Evolutionary conservation across 1,140 invertebrate genomes (phyloP).

Genomic region (Phymorhynchus buccinoides): DNA sequence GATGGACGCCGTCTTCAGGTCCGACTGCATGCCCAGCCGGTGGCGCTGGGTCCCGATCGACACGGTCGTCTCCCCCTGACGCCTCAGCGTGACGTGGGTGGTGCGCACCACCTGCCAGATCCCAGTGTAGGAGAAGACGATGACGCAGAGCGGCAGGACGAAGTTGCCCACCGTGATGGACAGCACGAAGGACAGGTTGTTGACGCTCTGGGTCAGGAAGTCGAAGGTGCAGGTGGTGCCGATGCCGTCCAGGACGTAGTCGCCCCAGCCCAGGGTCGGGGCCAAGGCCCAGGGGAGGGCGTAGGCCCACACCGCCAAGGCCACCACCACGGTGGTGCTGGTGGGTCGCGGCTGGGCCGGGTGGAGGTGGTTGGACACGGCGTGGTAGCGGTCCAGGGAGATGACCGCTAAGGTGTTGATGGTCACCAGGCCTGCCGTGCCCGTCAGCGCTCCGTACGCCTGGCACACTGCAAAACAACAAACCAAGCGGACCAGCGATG

Average conservation of each 20-base stretch:
- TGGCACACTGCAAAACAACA: constrained; percentile 50
- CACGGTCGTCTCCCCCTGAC: constrained; percentile 19
- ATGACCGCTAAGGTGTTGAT: constrained; percentile 51
- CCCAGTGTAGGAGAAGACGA: constrained; percentile 44
- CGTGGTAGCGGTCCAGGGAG: constrained; percentile 46
- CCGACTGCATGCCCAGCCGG: neutral
- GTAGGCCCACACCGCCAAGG: constrained; percentile 44
- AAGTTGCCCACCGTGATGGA: constrained; percentile 44
- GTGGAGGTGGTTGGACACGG: constrained; percentile 39
- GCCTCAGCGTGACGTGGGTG: constrained; percentile 33
- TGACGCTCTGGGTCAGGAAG: constrained; percentile 44
- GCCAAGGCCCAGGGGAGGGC: constrained; percentile 38
- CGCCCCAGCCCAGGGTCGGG: constrained; percentile 53
- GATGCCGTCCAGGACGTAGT: constrained; percentile 51
- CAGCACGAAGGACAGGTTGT: constrained; percentile 48
- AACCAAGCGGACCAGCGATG: no score
- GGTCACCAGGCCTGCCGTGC: constrained; percentile 44
- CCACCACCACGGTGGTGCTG: neutral
- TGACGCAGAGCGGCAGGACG: constrained; percentile 45
- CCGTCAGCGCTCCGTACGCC: constrained; percentile 41
- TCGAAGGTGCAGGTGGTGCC: constrained; percentile 57
- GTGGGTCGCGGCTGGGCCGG: constrained; percentile 28
- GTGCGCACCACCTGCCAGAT: constrained; percentile 43
- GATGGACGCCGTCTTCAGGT: neutral
- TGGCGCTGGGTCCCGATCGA: neutral